Evolutionary conservation across 2,113 vertebrate species (phyloP).

Genomic region (Monopterus albus): DNA sequence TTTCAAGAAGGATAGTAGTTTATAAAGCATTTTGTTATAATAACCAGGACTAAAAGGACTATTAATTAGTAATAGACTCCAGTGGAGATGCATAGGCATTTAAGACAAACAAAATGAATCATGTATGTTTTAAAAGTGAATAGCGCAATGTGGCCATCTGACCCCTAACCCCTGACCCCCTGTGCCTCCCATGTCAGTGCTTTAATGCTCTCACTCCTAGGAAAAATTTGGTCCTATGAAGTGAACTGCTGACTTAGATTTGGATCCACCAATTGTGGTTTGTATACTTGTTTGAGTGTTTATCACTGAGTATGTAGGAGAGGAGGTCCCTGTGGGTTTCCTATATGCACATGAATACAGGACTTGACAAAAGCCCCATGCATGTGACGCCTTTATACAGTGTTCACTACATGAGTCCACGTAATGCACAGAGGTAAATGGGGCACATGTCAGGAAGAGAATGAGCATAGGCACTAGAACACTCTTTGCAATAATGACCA

Average conservation of each 20-base stretch:
- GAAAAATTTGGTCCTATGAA: conserved; percentile 11
- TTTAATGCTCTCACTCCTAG: conserved; percentile 22
- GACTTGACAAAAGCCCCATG: conserved; percentile 51
- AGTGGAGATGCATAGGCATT: too few relatives aligned
- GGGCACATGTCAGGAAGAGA: conserved; percentile 51
- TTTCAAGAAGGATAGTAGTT: background rate
- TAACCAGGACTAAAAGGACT: background rate
- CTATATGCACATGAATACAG: conserved; percentile 55
- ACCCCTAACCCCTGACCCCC: conserved; percentile 33
- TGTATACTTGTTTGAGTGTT: conserved; percentile 29
- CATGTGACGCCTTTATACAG: conserved; percentile 50
- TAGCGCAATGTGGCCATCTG: background rate
- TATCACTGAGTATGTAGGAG: conserved; percentile 24
- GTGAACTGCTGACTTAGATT: conserved; percentile 27
- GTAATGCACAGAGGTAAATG: conserved; percentile 52
- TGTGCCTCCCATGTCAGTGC: conserved; percentile 8
- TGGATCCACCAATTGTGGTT: conserved; percentile 13
- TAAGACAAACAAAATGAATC: background rate
- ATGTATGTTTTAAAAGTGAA: background rate
- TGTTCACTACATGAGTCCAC: conserved; percentile 55
- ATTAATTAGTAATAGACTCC: too few relatives aligned
- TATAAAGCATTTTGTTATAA: background rate
- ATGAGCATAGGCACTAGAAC: conserved; percentile 49
- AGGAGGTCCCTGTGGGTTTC: conserved; percentile 12
- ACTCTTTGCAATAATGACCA: conserved; percentile 45